Base-by-base conservation (phyloP, 2,888 invertebrate species). In the Abrostola triplasia region DNA sequence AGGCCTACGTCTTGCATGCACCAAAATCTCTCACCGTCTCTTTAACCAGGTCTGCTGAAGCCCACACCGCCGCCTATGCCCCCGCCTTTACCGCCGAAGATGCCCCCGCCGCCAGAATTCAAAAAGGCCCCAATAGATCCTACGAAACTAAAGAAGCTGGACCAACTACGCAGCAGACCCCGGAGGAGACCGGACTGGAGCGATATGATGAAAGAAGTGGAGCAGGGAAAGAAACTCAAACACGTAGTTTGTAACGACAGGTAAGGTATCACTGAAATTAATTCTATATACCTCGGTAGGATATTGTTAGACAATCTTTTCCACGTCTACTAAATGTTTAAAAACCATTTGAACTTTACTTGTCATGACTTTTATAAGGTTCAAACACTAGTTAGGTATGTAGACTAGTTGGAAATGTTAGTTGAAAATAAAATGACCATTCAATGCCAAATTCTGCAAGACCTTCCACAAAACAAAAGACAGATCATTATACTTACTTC, bases 191-290 rank as follows among this genome's bases (percentile, higher is more conserved):
- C 98, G 0, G 98, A 98, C 87, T 98, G 98, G 98, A 97, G 96
- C 12, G 96, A 97, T 80, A 97, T 98, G 97, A 97, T 98, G 96
- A 98, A 98, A 88, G 98, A 98, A 89, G 97, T 98, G n/a, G 98
- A 98, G 86, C 94, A 96, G 73, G 97, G 98, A 54, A 96, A 90
- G 82, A 97, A 97, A 85, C 92, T 98, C 73, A 97, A 96, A 83
- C 97, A 98, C 84, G 98, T 98, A 53, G 96, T 97, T 80, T 98
- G 98, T 90, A 98, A 98, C 90, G 98, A 98, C 72, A 86, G 88
- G 89, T 76, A 78, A 83, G 44, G 6, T 5, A 42, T 24, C 24
- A 71, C 80, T 76, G 13, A 24, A 6, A 9, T 13, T 40, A 11
- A 36, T n/a, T 41, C 24, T 47, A n/a, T 11, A 35, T 24, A 35